Conservation (phyloP, 23 tunicate species). For the Oikopleura dioica region DNA sequence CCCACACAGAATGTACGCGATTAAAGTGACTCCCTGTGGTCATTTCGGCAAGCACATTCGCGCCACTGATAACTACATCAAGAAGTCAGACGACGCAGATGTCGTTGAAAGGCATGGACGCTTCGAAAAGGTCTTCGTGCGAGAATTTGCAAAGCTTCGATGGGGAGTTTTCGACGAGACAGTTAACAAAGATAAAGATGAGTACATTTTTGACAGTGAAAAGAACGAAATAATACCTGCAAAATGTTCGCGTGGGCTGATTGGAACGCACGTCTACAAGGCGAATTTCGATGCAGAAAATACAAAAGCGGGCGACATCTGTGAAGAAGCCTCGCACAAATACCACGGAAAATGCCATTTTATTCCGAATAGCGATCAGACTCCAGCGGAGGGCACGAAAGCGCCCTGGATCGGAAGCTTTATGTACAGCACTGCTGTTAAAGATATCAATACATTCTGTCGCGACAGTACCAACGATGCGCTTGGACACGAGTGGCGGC, state of each 20-base stretch:
- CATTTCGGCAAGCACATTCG: neutral
- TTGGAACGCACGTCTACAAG: neutral
- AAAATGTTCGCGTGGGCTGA: neutral
- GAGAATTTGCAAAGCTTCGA: constrained; percentile 11
- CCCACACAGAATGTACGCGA: neutral
- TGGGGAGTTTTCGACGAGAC: constrained; percentile 9
- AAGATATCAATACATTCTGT: neutral
- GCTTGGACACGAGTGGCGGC: neutral
- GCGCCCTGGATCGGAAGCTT: neutral
- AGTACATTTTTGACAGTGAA: too few relatives aligned
- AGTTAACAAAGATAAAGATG: too few relatives aligned
- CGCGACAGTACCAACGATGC: neutral
- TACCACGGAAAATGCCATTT: constrained; percentile 7
- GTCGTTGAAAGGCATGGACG: neutral
- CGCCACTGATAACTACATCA: neutral
- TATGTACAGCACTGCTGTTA: neutral
- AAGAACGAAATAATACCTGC: too few relatives aligned
- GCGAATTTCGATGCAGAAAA: neutral
- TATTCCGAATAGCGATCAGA: neutral
- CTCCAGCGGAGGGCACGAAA: too few relatives aligned
- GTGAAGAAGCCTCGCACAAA: neutral
- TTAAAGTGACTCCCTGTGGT: constrained; percentile 4
- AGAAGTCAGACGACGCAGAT: neutral
- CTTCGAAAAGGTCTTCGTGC: constrained; percentile 2
- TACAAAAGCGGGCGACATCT: neutral